Evolutionary conservation across 2,888 invertebrate genomes (phyloP).

Genomic region (Ligdia adustata): DNA sequence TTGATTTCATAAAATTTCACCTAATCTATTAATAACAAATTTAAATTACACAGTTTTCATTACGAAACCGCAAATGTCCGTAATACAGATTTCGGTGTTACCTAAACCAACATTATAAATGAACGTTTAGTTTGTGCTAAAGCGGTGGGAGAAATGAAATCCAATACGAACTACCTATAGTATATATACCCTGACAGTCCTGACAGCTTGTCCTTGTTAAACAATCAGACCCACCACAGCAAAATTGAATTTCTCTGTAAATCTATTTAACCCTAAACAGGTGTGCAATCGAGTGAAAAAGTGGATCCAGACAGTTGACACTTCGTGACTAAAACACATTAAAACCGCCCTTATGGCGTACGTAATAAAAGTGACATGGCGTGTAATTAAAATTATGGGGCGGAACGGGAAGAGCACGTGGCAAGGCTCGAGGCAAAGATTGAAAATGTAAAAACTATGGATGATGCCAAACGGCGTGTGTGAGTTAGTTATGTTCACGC

Average conservation of each 20-base stretch:
- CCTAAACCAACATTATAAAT: slow-evolving; percentile 17
- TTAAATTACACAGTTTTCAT: slow-evolving; percentile 3
- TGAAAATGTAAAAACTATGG: slow-evolving; percentile 51
- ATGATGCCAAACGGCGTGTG: slow-evolving; percentile 48
- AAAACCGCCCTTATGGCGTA: slow-evolving; percentile 35
- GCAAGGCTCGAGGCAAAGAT: slow-evolving; percentile 48
- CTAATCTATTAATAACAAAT: slow-evolving; percentile 3
- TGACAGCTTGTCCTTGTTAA: slow-evolving; percentile 26
- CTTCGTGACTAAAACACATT: slow-evolving; percentile 68
- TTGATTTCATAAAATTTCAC: no score
- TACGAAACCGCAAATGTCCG: slow-evolving; percentile 10
- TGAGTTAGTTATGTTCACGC: slow-evolving; percentile 41
- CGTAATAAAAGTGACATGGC: slow-evolving; percentile 35
- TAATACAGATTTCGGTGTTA: slow-evolving; percentile 13
- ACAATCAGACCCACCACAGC: slow-evolving; percentile 31
- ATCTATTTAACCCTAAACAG: slow-evolving; percentile 55
- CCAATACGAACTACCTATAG: slow-evolving; percentile 6
- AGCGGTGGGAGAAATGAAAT: slow-evolving; percentile 8
- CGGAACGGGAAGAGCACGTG: slow-evolving; percentile 53
- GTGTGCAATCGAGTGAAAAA: slow-evolving; percentile 75
- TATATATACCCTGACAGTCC: slow-evolving; percentile 24
- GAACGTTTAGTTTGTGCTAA: slow-evolving; percentile 4
- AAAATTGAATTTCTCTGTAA: slow-evolving; percentile 36
- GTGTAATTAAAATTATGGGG: slow-evolving; percentile 36
- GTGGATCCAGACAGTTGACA: slow-evolving; percentile 67